Evolutionary conservation across 1,140 invertebrate genomes (phyloP).

Genomic region (Sweltsa coloradensis): DNA sequence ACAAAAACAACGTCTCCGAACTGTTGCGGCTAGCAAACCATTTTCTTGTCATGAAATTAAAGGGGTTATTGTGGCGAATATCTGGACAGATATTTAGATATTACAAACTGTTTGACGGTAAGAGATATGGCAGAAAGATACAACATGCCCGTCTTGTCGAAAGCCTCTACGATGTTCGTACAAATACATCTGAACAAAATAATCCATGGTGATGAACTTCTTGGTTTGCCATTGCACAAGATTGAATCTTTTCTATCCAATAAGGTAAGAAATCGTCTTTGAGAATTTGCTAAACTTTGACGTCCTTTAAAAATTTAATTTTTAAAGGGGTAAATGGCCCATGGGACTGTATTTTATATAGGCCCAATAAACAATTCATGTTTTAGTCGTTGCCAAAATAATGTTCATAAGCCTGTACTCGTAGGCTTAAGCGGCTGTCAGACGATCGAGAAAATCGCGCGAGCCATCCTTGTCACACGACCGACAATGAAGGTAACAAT

Average conservation of each 20-base stretch:
- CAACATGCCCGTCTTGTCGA: slow-evolving; percentile 33
- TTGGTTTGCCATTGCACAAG: slow-evolving; percentile 34
- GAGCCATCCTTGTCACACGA: no score
- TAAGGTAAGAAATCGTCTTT: slow-evolving; percentile 24
- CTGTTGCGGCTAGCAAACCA: slow-evolving; percentile 47
- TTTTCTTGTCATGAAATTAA: slow-evolving; percentile 46
- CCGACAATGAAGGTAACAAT: no score
- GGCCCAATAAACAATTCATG: no score
- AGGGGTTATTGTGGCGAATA: slow-evolving; percentile 52
- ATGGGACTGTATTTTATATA: no score
- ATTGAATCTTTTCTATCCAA: slow-evolving; percentile 34
- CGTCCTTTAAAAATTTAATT: background rate
- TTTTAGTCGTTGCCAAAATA: no score
- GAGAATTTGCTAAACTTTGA: slow-evolving; percentile 2
- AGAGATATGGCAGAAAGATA: slow-evolving; percentile 41
- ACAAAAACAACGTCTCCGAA: slow-evolving; percentile 47
- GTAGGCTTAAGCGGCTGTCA: no score
- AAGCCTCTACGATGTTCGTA: slow-evolving; percentile 33
- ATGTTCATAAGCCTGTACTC: no score
- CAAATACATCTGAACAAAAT: slow-evolving; percentile 37
- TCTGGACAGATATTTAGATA: slow-evolving; percentile 44
- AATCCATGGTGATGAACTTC: slow-evolving; percentile 30
- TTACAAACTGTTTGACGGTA: slow-evolving; percentile 40
- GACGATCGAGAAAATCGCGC: no score
- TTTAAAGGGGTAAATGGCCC: no score